Evolutionary conservation across 2,797 vertebrate genomes (phyloP).

Genomic region (Myripristis jacobus): DNA sequence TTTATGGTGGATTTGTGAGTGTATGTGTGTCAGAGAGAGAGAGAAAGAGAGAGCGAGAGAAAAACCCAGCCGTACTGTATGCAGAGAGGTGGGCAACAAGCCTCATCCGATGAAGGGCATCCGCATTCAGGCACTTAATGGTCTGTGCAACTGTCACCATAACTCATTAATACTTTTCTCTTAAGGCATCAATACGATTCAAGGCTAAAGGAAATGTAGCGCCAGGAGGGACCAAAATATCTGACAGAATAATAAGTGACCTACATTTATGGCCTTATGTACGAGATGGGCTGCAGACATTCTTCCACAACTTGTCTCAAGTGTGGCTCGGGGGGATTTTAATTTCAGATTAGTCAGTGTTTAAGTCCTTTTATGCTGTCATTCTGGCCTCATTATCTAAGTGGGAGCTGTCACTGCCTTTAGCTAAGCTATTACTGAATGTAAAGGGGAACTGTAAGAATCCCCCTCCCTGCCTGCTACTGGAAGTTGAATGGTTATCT

Average conservation of each 20-base stretch:
- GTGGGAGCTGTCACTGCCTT: constrained; percentile 65
- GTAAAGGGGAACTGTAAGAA: constrained; percentile 54
- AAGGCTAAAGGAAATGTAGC: constrained; percentile 27
- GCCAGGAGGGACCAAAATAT: constrained; percentile 38
- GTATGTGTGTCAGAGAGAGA: constrained; percentile 31
- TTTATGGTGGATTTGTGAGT: constrained; percentile 62
- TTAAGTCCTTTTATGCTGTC: constrained; percentile 66
- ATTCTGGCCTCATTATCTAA: constrained; percentile 71
- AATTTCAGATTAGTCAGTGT: constrained; percentile 71
- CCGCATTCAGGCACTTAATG: constrained; percentile 57
- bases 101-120: constrained; percentile 26
- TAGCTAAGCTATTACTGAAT: constrained; percentile 56
- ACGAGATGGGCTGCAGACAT: constrained; percentile 42
- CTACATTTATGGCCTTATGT: constrained; percentile 45
- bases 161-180: constrained; percentile 62
- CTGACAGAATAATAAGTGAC: constrained; percentile 40
- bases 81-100: constrained; percentile 24
- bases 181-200: constrained; percentile 46
- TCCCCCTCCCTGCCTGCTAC: constrained; percentile 49
- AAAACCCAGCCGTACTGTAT: not conserved
- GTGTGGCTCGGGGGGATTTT: constrained; percentile 64
- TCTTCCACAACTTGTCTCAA: constrained; percentile 53
- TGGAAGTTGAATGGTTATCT: constrained; percentile 72
- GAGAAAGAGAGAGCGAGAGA: constrained; percentile 8
- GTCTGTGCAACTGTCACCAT: constrained; percentile 48